Evolutionary conservation across 2,113 vertebrate genomes (phyloP).

Genomic region (Tiliqua scincoides): DNA sequence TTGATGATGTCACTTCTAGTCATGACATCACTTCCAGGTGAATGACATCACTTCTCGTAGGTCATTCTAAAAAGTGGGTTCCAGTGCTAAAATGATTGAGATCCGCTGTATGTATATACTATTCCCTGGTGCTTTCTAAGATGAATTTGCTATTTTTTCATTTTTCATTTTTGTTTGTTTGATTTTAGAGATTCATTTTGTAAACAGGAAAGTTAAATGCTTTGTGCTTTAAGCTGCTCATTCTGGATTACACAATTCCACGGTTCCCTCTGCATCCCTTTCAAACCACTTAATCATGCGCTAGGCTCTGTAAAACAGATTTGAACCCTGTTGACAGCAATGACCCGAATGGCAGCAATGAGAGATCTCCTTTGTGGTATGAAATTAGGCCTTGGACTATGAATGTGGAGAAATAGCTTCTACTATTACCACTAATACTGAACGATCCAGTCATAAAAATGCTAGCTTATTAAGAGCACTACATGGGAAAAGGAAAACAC

Average conservation of each 20-base stretch:
- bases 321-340: background rate
- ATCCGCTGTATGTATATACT: too few species aligned
- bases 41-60: too few species aligned
- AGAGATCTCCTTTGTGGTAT: background rate
- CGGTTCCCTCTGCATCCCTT: background rate
- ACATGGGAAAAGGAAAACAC: background rate
- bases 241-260: background rate
- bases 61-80: too few species aligned
- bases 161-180: too few species aligned
- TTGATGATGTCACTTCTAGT: too few species aligned
- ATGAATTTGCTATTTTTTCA: background rate
- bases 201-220: background rate
- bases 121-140: too few species aligned
- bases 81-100: too few species aligned
- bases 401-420: background rate
- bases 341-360: conserved; percentile 1
- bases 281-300: background rate
- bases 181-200: background rate
- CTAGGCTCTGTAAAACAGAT: background rate
- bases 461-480: background rate
- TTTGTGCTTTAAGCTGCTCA: background rate
- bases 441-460: background rate
- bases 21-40: too few species aligned
- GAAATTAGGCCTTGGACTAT: background rate
- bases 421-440: background rate